Evolutionary conservation across 37 sponge, comb jelly and placozoan species (phyloP), one percentile per base, ranked within the genome.

Genomic region (Spongilla lacustris): DNA sequence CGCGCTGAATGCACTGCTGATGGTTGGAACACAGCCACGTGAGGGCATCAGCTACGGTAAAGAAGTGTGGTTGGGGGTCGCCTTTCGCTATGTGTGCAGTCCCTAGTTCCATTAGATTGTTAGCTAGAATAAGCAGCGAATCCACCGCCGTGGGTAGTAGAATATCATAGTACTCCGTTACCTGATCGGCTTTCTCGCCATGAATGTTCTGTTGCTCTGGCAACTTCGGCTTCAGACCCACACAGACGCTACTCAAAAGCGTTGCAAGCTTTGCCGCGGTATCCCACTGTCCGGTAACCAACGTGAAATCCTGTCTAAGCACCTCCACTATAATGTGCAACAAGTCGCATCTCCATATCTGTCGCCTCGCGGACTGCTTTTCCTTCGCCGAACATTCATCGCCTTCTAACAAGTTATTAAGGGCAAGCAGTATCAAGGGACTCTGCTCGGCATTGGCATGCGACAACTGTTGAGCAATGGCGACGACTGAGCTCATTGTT

Each of bases 71-170:
- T 4, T 77, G 83, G 26, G 73, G 12, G 29, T 32, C 71, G 32
- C 58, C 58, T 17, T 6, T 58, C 14, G 12, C 58, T 17, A 58
- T 17, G 11, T 14, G 27, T 14, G 80, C 68, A 46, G 27, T 38
- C 29, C 19, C 66, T n/a, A 31, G 12, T 24, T 86, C 88, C 10
- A 87, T 50, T 12, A 91, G 33, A 66, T 66, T 86, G 49, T 86
- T 93, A 38, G 87, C 88, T 10, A 93, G 69, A 9, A 93, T 75
- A 0, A 93, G 84, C 36, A 93, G 37, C 19, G 90, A 89, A 58
- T 93, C 91, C 0, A 79, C 75, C 0, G 90, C 87, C 23, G 92
- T 83, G 30, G 92, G 92, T 35, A 91, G 71, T 6, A 91, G 68
- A 14, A 80, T 83, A 0, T 91, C 84, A 68, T 87, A 91, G 71